Percentiles rank a stretch among this genome's conserved stretches.
phyloP scores from a whole-genome alignment of 2,113 vertebrate species.

The Phaethornis superciliosus region DNA sequence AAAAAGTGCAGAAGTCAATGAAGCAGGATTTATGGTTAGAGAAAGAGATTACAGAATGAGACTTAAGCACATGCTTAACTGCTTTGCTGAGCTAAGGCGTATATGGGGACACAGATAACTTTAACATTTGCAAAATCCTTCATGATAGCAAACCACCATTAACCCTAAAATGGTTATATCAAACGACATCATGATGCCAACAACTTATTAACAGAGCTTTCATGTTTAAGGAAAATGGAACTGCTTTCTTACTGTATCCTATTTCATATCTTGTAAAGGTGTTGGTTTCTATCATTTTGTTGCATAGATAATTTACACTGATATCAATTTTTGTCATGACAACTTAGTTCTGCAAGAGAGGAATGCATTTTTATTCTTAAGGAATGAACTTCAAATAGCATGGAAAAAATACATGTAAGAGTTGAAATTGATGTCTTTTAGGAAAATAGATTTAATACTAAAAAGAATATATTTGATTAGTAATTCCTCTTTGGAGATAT shows the following conservation, averaged over 20 bases:
- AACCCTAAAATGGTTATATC: slow-evolving; percentile 73
- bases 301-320: slow-evolving; percentile 33
- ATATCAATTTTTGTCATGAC: neutral
- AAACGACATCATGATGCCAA: slow-evolving; percentile 62
- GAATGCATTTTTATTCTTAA: neutral
- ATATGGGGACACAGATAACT: slow-evolving; percentile 48
- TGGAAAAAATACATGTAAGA: neutral
- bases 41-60: slow-evolving; percentile 44
- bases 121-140: slow-evolving; percentile 63
- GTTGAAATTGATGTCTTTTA: neutral
- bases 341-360: neutral
- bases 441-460: neutral
- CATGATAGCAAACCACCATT: slow-evolving; percentile 76
- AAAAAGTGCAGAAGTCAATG: slow-evolving; percentile 73
- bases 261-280: neutral
- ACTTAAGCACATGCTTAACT: slow-evolving; percentile 58
- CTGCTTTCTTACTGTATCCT: slow-evolving; percentile 40
- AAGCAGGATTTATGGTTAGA: slow-evolving; percentile 45
- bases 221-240: slow-evolving; percentile 55
- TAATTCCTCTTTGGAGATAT: no score
- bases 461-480: neutral
- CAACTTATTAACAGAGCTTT: slow-evolving; percentile 66
- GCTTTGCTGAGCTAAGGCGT: slow-evolving; percentile 58
- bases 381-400: neutral
- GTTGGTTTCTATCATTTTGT: neutral